Conservation (phyloP, 2,888 invertebrate genomes). For the Lamellibrachia columna region DNA sequence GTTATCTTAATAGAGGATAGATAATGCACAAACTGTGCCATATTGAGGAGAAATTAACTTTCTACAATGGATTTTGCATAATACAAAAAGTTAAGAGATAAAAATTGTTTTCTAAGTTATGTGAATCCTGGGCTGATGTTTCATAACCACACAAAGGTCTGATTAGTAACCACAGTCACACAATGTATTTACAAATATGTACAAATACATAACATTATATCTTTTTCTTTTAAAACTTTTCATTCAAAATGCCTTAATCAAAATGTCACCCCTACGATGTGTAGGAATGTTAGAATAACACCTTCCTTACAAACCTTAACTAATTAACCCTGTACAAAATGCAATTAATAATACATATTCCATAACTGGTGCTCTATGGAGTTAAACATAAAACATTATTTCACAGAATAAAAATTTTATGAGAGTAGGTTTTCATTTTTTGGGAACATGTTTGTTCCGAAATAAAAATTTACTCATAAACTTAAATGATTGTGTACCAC, state of each 20-base stretch:
- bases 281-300: constrained; percentile 8
- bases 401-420: not conserved
- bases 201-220: not conserved
- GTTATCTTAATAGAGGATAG: not conserved
- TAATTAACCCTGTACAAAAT: not conserved
- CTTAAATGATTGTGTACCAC: too few species aligned
- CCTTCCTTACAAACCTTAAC: not conserved
- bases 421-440: too few species aligned
- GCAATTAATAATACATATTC: not conserved
- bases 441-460: too few species aligned
- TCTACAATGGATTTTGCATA: not conserved
- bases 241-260: not conserved
- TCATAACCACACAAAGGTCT: not conserved
- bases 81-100: not conserved
- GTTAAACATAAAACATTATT: not conserved
- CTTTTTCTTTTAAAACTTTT: too few species aligned
- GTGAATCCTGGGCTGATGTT: not conserved
- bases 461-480: too few species aligned
- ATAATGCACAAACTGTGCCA: not conserved
- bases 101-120: not conserved
- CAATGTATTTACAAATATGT: not conserved
- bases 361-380: not conserved
- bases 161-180: not conserved
- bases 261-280: not conserved
- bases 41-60: not conserved